Evolutionary conservation across 2,113 vertebrate species (phyloP), one percentile per base, ranked within the genome.

Genomic region (Bungarus multicinctus): DNA sequence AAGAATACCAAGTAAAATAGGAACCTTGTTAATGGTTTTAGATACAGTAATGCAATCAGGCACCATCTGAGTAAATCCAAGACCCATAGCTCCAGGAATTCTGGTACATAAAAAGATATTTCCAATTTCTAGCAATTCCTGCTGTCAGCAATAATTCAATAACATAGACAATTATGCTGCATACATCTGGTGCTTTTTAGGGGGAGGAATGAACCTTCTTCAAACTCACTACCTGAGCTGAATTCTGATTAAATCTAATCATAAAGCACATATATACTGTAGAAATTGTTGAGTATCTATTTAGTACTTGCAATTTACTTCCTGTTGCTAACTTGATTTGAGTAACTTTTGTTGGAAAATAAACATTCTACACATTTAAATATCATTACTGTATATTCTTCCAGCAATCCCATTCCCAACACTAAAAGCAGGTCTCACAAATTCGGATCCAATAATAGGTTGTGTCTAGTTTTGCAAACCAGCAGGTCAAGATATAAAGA

Each of bases 91-190:
- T 16, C 86, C 47, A 87, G 22, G 58, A 34, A 91, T 25, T 27
- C 74, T 57, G 25, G 45, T 91, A n/a, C 11, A 69, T 43, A 88
- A 88, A 9, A 23, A 14, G 30, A 3, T 39, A 34, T 54, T 54
- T 39, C n/a, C 25, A 88, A 89, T 10, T 18, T 89, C 27, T 89
- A 88, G 50, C 60, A 89, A 88, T 89, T 43, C 50, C 20, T 81
- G 4, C 34, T 45, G 52, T 57, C 52, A 85, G 88, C 88, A 86
- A 20, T 85, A 52, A 60, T 90, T 93, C 54, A 86, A 55, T 45
- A 60, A 88, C 74, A 93, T n/a, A 86, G 54, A 86, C 74, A 93
- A 81, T 55, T 85, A n/a, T 54, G 34, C n/a, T 89, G n/a, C 30
- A 58, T 45, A 88, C 22, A 30, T 4, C 52, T 34, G 20, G 30